A percentile compares a stretch with the other conserved stretches of the same genome.
Evolutionary conservation across 2,113 vertebrate genomes (phyloP).

Genomic region (Edolisoma coerulescens): DNA sequence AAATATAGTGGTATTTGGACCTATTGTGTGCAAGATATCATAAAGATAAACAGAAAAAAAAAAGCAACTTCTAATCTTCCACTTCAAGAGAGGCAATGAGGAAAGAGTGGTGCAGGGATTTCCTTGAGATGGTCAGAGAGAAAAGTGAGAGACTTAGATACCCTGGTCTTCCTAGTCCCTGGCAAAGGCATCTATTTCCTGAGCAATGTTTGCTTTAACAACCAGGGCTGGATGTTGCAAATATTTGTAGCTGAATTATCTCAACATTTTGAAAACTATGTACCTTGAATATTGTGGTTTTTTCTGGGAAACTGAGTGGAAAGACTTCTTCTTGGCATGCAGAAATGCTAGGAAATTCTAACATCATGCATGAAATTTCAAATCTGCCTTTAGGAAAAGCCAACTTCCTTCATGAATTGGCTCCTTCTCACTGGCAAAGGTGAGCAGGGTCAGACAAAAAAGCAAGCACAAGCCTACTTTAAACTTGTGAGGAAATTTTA

Average conservation of each 20-base stretch:
- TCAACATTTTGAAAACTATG: constrained; percentile 1
- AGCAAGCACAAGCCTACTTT: not conserved
- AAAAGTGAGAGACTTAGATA: not conserved
- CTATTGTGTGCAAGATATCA: not conserved
- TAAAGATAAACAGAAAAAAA: not conserved
- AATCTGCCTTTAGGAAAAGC: constrained; percentile 41
- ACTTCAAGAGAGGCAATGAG: not conserved
- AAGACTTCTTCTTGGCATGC: constrained; percentile 21
- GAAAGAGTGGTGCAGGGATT: not conserved
- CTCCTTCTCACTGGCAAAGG: constrained; percentile 2
- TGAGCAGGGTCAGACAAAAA: constrained; percentile 4
- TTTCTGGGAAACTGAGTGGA: constrained; percentile 31
- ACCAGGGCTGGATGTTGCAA: not conserved
- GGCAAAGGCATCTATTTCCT: not conserved
- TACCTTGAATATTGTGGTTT: constrained; percentile 1
- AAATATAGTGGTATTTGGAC: not conserved
- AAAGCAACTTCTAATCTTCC: not conserved
- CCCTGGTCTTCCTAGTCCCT: not conserved
- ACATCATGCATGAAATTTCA: constrained; percentile 38
- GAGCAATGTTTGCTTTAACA: not conserved
- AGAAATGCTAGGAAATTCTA: constrained; percentile 40
- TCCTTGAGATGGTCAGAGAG: not conserved
- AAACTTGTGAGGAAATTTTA: not conserved
- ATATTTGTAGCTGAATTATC: constrained; percentile 27
- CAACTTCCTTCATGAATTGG: constrained; percentile 14